These are phyloP conservation scores for Nephila pilipes DNA, from an alignment of 1,140 invertebrate species.

Conservation along the genomic window DNA sequence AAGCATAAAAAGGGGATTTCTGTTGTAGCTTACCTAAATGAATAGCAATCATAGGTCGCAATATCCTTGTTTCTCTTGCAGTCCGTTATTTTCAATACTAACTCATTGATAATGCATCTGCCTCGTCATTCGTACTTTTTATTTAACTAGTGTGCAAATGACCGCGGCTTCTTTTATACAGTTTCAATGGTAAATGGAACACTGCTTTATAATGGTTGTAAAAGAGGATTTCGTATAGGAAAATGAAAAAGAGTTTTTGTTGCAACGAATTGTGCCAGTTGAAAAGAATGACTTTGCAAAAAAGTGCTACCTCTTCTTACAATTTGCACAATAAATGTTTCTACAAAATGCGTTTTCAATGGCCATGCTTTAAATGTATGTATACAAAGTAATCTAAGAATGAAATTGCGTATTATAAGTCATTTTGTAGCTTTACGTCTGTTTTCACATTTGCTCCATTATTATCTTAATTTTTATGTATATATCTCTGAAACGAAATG, in stretches of 20 bases:
- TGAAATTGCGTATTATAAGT: neutral
- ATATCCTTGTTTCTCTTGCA: neutral
- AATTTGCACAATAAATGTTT: neutral
- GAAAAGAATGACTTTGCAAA: slow-evolving; percentile 4
- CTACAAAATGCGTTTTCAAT: neutral
- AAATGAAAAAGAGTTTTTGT: slow-evolving; percentile 9
- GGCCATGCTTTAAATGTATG: neutral
- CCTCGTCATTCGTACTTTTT: slow-evolving; percentile 41
- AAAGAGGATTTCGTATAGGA: slow-evolving; percentile 16
- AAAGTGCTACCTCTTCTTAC: neutral
- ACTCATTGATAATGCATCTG: neutral
- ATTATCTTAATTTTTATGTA: neutral
- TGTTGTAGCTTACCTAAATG: neutral
- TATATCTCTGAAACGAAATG: too few species aligned
- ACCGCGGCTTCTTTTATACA: slow-evolving; percentile 12
- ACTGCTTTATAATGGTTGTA: neutral
- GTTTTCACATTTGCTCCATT: neutral
- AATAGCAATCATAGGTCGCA: neutral
- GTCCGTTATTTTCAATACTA: slow-evolving; percentile 7
- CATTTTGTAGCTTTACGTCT: neutral
- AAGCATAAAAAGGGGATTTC: neutral
- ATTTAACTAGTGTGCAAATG: slow-evolving; percentile 61
- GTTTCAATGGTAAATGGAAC: slow-evolving; percentile 49
- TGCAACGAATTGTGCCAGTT: slow-evolving; percentile 13
- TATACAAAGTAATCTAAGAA: neutral